Conservation (phyloP, 2,113 vertebrate species). For the Paralichthys olivaceus region DNA sequence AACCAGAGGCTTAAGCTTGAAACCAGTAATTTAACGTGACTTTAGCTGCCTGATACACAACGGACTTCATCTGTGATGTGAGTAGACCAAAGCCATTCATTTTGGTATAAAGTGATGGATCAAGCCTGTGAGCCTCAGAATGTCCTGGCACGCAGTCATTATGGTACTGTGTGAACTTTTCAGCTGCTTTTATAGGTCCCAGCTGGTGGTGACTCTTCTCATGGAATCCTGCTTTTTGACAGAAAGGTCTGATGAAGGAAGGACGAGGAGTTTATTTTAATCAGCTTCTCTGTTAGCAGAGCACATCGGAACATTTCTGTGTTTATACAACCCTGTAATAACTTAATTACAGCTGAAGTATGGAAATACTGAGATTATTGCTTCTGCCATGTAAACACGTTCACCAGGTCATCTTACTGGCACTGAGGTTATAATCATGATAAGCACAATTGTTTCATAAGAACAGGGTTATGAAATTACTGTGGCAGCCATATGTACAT, state of each 20-base stretch:
- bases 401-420: not conserved
- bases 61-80: slow-evolving; percentile 23
- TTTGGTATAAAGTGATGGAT: slow-evolving; percentile 28
- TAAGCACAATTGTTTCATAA: not conserved
- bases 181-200: too few species aligned
- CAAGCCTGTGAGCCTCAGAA: slow-evolving; percentile 5
- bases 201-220: not conserved
- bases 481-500: not conserved
- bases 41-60: not conserved
- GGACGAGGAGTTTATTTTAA: not conserved
- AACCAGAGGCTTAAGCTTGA: slow-evolving; percentile 29
- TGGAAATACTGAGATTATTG: slow-evolving; percentile 17
- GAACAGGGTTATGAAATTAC: slow-evolving; percentile 4
- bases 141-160: not conserved
- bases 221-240: too few species aligned
- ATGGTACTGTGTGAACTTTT: not conserved
- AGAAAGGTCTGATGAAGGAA: too few species aligned
- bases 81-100: slow-evolving; percentile 27
- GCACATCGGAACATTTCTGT: not conserved
- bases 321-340: not conserved
- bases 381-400: slow-evolving; percentile 14
- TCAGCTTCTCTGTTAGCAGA: not conserved
- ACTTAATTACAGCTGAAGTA: not conserved
- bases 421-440: not conserved
- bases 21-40: slow-evolving; percentile 50